Evolutionary conservation across 2,797 vertebrate species (phyloP).

Genomic region (Cynodonichthys magdalenae): DNA sequence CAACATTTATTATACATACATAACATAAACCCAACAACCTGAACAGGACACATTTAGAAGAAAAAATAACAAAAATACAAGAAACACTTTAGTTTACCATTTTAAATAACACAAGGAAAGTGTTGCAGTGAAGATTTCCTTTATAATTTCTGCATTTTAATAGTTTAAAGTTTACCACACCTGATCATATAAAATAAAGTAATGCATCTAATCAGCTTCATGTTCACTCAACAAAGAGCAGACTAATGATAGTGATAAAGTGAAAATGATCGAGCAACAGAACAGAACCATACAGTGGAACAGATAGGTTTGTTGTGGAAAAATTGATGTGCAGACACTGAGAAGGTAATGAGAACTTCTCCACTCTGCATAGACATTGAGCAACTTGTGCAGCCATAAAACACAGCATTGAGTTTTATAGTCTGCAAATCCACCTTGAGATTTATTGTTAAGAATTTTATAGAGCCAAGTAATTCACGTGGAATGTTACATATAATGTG

Average conservation of each 20-base stretch:
- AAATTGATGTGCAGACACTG: conserved; percentile 31
- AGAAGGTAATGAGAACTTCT: conserved; percentile 27
- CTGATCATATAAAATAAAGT: background rate
- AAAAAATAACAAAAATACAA: background rate
- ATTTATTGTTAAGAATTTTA: conserved; percentile 55
- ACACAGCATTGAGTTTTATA: conserved; percentile 54
- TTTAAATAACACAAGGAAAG: background rate
- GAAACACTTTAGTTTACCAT: too few relatives aligned
- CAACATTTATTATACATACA: too few relatives aligned
- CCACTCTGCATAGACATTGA: conserved; percentile 14
- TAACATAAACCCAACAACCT: too few relatives aligned
- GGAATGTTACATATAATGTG: conserved; percentile 28
- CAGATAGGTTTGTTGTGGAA: conserved; percentile 18
- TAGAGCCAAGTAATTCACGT: conserved; percentile 40
- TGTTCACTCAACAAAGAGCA: background rate
- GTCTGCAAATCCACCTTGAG: conserved; percentile 50
- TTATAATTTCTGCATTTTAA: background rate
- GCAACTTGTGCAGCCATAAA: conserved; percentile 36
- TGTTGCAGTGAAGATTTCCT: background rate
- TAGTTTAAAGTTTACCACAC: background rate
- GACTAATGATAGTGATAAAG: conserved; percentile 4
- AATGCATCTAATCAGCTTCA: conserved; percentile 1
- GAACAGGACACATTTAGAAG: too few relatives aligned
- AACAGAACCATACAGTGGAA: conserved; percentile 7
- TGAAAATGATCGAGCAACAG: conserved; percentile 25